Evolutionary conservation across 2,797 vertebrate species (phyloP).

Genomic region (Platyrinchus mystaceus): DNA sequence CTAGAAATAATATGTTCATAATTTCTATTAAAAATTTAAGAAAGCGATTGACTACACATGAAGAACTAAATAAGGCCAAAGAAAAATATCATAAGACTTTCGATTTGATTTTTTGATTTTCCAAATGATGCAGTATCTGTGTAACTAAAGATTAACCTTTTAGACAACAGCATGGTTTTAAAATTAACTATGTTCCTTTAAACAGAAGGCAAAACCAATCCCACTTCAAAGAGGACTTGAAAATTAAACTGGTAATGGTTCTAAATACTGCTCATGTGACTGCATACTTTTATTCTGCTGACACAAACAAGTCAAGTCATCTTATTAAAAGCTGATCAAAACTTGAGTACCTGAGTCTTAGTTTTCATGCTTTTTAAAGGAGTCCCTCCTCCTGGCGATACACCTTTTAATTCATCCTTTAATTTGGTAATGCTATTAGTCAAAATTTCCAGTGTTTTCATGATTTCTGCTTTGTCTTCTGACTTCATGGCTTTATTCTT

Average conservation of each 20-base stretch:
- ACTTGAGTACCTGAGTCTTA: slow-evolving; percentile 87
- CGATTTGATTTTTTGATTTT: background rate
- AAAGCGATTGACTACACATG: background rate
- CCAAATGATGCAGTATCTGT: background rate
- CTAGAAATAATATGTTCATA: background rate
- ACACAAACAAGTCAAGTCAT: background rate
- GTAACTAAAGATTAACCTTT: background rate
- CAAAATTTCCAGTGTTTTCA: slow-evolving; percentile 89
- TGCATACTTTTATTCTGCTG: background rate
- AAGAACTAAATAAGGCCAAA: background rate
- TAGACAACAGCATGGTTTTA: background rate
- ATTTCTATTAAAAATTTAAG: background rate
- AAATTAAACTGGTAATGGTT: background rate
- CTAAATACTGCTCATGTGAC: background rate
- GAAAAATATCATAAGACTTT: background rate
- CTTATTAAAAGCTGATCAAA: background rate
- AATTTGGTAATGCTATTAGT: slow-evolving; percentile 95
- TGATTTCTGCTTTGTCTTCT: slow-evolving; percentile 95
- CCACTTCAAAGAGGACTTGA: background rate
- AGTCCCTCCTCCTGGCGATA: slow-evolving; percentile 76
- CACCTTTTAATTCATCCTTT: slow-evolving; percentile 93
- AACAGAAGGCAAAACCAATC: background rate
- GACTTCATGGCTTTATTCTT: slow-evolving; percentile 94
- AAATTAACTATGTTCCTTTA: background rate
- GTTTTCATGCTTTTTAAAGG: slow-evolving; percentile 83